Evolutionary conservation across 2,797 vertebrate species (phyloP).

Genomic region (Microctenopoma lineatum): DNA sequence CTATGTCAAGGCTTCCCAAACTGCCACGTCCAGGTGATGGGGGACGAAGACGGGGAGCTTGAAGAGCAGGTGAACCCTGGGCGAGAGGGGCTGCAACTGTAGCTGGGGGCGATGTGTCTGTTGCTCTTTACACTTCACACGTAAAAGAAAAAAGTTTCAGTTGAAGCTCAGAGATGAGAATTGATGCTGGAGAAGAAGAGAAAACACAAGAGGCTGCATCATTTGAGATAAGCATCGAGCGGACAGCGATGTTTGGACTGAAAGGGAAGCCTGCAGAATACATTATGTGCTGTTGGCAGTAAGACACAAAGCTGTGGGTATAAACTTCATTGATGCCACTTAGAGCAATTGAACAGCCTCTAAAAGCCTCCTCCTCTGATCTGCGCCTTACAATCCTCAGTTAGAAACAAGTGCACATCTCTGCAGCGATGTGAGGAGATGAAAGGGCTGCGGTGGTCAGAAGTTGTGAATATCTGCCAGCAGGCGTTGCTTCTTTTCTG

Average conservation of each 20-base stretch:
- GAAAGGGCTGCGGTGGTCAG: background rate
- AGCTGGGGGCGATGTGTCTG: background rate
- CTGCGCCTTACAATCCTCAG: constrained; percentile 13
- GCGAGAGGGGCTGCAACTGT: background rate
- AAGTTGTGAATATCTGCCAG: background rate
- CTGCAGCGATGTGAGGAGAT: background rate
- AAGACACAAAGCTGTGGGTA: constrained; percentile 9
- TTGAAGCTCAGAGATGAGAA: background rate
- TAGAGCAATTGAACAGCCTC: constrained; percentile 14
- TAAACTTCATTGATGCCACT: constrained; percentile 24
- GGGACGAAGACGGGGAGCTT: background rate
- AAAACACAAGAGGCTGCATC: background rate
- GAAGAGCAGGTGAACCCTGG: constrained; percentile 35
- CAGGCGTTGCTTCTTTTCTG: background rate
- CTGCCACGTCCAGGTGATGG: constrained; percentile 1
- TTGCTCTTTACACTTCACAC: background rate
- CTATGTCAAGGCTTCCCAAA: constrained; percentile 6
- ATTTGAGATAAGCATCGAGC: background rate
- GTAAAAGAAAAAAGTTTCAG: background rate
- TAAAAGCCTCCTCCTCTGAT: constrained; percentile 38
- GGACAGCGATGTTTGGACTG: constrained; percentile 10
- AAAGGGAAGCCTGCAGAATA: background rate
- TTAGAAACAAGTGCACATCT: background rate
- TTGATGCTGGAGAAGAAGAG: background rate
- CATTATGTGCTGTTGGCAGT: background rate